Percentiles rank a stretch among this genome's conserved stretches.
Evolutionary conservation across 2,888 invertebrate species (phyloP).

Genomic region (Rhamnusium bicolor): DNA sequence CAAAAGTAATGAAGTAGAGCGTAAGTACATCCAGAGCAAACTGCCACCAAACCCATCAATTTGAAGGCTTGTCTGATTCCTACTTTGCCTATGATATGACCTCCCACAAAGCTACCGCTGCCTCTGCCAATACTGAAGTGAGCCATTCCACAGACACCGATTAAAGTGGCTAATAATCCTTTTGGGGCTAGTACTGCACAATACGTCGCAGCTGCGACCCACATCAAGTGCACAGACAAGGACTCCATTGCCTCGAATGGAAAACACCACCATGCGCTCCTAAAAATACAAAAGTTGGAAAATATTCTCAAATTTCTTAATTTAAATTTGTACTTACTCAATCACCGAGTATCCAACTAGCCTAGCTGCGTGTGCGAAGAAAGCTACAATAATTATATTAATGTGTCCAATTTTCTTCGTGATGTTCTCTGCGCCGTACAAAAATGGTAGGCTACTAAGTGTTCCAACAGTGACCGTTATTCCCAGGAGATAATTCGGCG

Average conservation of each 20-base stretch:
- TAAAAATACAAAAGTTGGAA: slow-evolving; percentile 67
- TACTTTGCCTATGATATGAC: slow-evolving; percentile 82
- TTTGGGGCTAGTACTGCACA: slow-evolving; percentile 89
- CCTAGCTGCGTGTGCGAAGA: slow-evolving; percentile 87
- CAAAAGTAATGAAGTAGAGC: slow-evolving; percentile 82
- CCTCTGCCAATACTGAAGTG: slow-evolving; percentile 91
- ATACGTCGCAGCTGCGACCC: slow-evolving; percentile 92
- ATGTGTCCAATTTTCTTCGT: slow-evolving; percentile 87
- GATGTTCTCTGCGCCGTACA: slow-evolving; percentile 88
- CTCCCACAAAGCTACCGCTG: slow-evolving; percentile 87
- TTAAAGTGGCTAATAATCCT: slow-evolving; percentile 87
- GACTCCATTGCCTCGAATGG: slow-evolving; percentile 92
- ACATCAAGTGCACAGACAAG: slow-evolving; percentile 89
- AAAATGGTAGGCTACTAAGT: slow-evolving; percentile 86
- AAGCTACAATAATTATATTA: slow-evolving; percentile 87
- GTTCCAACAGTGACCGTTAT: slow-evolving; percentile 90
- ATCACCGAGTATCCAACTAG: slow-evolving; percentile 89
- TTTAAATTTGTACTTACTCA: slow-evolving; percentile 78
- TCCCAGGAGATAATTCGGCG: slow-evolving; percentile 86
- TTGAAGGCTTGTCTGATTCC: slow-evolving; percentile 86
- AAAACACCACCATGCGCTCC: slow-evolving; percentile 91
- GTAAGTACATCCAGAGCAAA: slow-evolving; percentile 81
- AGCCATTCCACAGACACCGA: slow-evolving; percentile 90
- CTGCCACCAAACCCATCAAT: slow-evolving; percentile 84
- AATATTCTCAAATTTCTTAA: background rate